Conservation (phyloP, 2,888 invertebrate genomes). For the Sceliomorpha sp. region DNA sequence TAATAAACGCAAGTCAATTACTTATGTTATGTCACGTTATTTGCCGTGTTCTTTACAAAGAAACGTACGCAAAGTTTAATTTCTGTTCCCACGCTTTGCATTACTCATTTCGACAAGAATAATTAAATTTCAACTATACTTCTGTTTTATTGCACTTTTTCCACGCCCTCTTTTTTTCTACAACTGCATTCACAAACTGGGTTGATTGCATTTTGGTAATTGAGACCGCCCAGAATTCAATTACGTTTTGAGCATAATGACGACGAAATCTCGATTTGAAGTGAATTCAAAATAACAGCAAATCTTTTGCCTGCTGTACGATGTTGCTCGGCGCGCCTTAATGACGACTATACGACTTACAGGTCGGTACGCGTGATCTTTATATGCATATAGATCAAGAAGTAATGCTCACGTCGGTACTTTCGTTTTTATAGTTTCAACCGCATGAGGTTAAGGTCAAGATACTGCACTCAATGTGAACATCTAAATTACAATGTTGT, state of each 20-base stretch:
- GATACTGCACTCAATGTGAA: neutral
- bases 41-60: too few relatives aligned
- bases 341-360: constrained; percentile 36
- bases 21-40: too few relatives aligned
- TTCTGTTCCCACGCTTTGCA: too few relatives aligned
- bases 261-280: constrained; percentile 17
- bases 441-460: constrained; percentile 45
- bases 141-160: neutral
- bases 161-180: constrained; percentile 4
- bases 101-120: too few relatives aligned
- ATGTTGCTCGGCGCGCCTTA: constrained; percentile 45
- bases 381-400: constrained; percentile 37
- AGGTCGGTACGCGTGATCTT: constrained; percentile 38
- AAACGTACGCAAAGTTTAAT: too few relatives aligned
- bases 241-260: constrained; percentile 39
- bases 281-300: constrained; percentile 23
- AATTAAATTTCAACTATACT: too few relatives aligned
- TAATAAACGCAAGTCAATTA: too few relatives aligned
- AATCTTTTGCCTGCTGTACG: constrained; percentile 29
- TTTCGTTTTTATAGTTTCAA: constrained; percentile 45
- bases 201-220: constrained; percentile 16
- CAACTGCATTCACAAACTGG: constrained; percentile 21
- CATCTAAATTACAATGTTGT: too few relatives aligned
- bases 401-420: constrained; percentile 32
- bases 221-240: constrained; percentile 37